Percentiles rank a stretch among this genome's conserved stretches.
These are phyloP conservation scores for Ariolimax columbianus DNA, from an alignment of 2,888 invertebrate genomes.

Conservation along the genomic window DNA sequence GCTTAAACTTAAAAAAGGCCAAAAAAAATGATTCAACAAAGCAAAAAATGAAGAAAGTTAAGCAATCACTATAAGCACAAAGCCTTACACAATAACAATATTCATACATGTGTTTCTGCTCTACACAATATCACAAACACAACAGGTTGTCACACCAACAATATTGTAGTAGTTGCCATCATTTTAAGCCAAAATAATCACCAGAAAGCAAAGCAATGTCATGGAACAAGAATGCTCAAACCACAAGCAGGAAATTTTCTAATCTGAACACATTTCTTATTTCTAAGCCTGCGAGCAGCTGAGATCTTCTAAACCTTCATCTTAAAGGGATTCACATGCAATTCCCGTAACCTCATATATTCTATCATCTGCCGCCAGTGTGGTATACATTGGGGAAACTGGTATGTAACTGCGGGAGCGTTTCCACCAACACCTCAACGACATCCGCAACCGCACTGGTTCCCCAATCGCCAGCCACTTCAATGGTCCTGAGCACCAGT, in stretches of 20 bases:
- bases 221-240: background rate
- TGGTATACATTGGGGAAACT: no score
- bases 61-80: background rate
- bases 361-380: no score
- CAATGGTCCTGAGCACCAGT: no score
- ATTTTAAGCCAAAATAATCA: background rate
- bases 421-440: no score
- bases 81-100: background rate
- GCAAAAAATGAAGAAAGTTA: background rate
- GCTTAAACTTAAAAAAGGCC: no score
- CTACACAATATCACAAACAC: conserved; percentile 15
- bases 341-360: no score
- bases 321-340: no score
- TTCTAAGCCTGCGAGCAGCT: background rate
- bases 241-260: background rate
- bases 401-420: no score
- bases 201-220: background rate
- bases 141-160: background rate
- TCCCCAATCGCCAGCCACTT: no score
- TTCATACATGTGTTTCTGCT: background rate
- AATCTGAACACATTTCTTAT: background rate
- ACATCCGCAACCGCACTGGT: no score
- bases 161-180: background rate
- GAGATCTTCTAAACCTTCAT: no score
- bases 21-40: background rate